Evolutionary conservation across 2,113 vertebrate genomes (phyloP).

Genomic region (Dromas ardeola): DNA sequence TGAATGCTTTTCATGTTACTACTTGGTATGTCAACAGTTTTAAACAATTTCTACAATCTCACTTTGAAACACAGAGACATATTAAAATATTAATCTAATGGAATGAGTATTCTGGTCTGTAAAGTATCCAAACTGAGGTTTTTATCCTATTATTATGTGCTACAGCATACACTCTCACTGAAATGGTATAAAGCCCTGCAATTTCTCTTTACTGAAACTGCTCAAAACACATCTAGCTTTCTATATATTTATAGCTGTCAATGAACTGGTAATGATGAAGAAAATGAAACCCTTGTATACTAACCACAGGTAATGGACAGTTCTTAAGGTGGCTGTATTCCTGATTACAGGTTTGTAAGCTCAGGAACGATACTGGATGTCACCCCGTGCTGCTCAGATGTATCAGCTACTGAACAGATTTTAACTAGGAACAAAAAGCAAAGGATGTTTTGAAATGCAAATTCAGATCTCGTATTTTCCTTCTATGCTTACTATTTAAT

Average conservation of each 20-base stretch:
- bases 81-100: neutral
- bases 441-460: conserved; percentile 43
- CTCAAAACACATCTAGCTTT: neutral
- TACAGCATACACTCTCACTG: neutral
- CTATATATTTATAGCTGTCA: neutral
- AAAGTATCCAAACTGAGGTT: neutral
- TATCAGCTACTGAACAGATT: neutral
- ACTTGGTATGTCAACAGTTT: neutral
- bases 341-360: neutral
- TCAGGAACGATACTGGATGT: neutral
- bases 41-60: neutral
- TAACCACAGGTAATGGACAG: neutral
- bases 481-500: neutral
- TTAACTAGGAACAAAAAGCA: neutral
- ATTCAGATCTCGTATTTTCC: neutral
- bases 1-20: neutral
- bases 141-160: neutral
- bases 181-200: neutral
- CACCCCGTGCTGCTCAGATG: neutral
- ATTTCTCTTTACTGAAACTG: neutral
- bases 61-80: neutral
- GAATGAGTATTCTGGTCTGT: neutral
- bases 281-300: neutral
- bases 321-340: neutral
- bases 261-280: neutral